Percentiles rank a stretch among this genome's conserved stretches.
These are phyloP conservation scores for Dryobotodes eremita DNA, from an alignment of 2,888 invertebrate genomes.

Conservation along the genomic window DNA sequence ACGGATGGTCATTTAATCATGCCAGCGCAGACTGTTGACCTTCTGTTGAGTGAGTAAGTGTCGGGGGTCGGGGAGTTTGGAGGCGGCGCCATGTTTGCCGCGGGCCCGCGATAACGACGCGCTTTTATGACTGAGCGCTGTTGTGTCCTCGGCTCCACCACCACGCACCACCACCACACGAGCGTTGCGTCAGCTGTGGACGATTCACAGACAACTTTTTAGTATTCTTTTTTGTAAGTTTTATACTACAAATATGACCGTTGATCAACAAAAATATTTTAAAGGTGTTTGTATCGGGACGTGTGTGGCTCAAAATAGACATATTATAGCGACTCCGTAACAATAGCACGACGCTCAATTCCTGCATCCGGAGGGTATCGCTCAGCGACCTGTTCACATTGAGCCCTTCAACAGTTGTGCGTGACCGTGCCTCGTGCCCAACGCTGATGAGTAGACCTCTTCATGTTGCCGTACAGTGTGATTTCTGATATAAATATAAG, in stretches of 20 bases:
- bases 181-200: not conserved
- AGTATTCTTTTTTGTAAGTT: not conserved
- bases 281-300: not conserved
- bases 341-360: not conserved
- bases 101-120: constrained; percentile 27
- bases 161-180: not conserved
- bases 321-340: not conserved
- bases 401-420: too few relatives aligned
- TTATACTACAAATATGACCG: not conserved
- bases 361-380: not conserved
- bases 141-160: not conserved
- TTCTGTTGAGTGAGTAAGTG: constrained; percentile 9
- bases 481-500: not conserved
- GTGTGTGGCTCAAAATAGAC: not conserved
- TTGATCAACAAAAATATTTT: not conserved
- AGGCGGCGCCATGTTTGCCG: constrained; percentile 49
- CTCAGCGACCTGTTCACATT: not conserved
- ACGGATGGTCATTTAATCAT: not conserved
- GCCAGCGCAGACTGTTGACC: not conserved
- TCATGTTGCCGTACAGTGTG: not conserved
- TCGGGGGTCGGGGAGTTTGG: not conserved
- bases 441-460: not conserved
- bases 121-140: constrained; percentile 10
- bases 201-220: not conserved
- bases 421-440: not conserved